Evolutionary conservation across 2,888 invertebrate genomes (phyloP).

Genomic region (Hedychridium roseum): DNA sequence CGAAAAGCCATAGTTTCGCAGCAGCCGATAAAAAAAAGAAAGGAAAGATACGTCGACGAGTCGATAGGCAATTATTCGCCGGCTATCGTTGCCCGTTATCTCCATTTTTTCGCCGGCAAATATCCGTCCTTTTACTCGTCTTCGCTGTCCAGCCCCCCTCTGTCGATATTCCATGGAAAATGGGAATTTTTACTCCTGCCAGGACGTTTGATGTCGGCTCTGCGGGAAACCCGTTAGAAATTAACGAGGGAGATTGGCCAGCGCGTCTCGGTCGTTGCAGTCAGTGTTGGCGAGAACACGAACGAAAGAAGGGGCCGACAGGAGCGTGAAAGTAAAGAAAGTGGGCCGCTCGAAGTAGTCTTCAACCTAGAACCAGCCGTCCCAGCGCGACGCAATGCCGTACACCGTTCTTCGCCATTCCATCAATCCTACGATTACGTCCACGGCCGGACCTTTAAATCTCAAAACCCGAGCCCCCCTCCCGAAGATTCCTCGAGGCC

Average conservation of each 20-base stretch:
- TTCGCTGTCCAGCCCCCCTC: not conserved
- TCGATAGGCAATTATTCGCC: too few species aligned
- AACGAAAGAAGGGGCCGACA: conserved; percentile 35
- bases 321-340: conserved; percentile 56
- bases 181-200: not conserved
- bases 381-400: too few species aligned
- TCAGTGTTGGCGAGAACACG: too few species aligned
- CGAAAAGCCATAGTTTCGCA: too few species aligned
- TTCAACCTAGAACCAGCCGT: conserved; percentile 32
- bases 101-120: not conserved
- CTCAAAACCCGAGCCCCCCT: too few species aligned
- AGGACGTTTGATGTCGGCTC: too few species aligned
- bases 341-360: conserved; percentile 48
- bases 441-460: too few species aligned
- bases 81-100: not conserved
- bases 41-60: too few species aligned
- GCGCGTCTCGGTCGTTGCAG: too few species aligned
- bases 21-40: too few species aligned
- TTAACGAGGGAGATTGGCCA: too few species aligned
- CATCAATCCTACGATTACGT: conserved; percentile 15
- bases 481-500: too few species aligned
- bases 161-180: not conserved
- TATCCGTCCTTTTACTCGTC: not conserved
- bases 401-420: not conserved
- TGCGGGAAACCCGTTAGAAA: conserved; percentile 46